Base-by-base conservation (phyloP, 2,797 vertebrate species). In the Thamnophis elegans region DNA sequence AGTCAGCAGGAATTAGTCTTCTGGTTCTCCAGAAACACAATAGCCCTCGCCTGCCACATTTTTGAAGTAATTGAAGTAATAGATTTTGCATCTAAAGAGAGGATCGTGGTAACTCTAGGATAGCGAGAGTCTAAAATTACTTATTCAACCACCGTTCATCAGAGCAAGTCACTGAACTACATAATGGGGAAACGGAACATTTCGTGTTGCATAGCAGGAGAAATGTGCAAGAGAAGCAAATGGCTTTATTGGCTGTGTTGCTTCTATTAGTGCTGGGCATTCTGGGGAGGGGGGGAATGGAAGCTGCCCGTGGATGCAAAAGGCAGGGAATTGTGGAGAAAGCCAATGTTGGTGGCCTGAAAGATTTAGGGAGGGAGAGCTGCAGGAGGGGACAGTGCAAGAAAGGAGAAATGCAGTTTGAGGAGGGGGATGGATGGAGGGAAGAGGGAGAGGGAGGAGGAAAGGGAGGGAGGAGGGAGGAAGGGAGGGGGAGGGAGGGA, bases 401-500 rank as follows among this genome's bases (percentile, higher is more conserved):
- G 58, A 12, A 59, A 0, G 6, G 58, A 25, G 20, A 5, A 1
- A 58, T 18, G 58, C 12, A 22, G 18, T 53, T 53, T 53, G 53
- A 53, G 7, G 12, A 58, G 56, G 55, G 55, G 18, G 16, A n/a
- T n/a, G n/a, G 13, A 13, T 14, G 4, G 16, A 56, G 11, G 14
- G 1, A 9, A 22, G 25, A 2, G 9, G 58, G n/a, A n/a, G 16
- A 56, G 11, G 14, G 1, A 9, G 22, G 25, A 2, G 9, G 58
- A 2, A 0, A 11, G 9, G 2, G 2, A 9, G 9, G 25, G 16
- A 22, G n/a, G n/a, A n/a, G n/a, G n/a, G n/a, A 0, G 22, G 16
- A 47, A 14, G 56, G 56, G 5, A 3, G 5, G 20, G 1, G 18
- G 1, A 5, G 1, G 4, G 5, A 20, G 4, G 54, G 54, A 55